Percentiles rank a stretch among this genome's conserved stretches.
phyloP scores from a whole-genome alignment of 2,797 vertebrate genomes.

The Spheniscus humboldti region DNA sequence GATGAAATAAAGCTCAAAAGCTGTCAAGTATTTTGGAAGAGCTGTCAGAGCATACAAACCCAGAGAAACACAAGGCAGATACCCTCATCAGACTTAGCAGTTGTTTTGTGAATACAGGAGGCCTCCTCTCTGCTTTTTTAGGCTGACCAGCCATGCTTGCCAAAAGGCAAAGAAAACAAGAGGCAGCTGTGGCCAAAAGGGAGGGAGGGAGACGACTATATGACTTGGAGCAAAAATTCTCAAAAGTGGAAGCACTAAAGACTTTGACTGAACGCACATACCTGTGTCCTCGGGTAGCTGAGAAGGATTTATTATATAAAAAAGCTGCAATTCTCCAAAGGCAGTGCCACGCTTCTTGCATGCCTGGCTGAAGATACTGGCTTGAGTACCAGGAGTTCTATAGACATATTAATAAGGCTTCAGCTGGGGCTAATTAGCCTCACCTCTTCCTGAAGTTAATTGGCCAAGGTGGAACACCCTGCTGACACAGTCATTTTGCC shows the following conservation, averaged over 20 bases:
- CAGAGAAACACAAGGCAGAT: neutral
- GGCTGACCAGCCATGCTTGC: neutral
- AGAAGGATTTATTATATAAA: neutral
- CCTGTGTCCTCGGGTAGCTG: neutral
- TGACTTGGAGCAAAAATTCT: neutral
- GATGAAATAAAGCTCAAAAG: neutral
- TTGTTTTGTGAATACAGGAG: neutral
- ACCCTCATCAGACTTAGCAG: neutral
- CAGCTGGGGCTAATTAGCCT: neutral
- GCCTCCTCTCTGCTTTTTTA: neutral
- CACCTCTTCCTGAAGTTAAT: neutral
- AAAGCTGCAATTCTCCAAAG: neutral
- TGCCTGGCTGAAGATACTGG: fast-evolving
- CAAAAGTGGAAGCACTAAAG: neutral
- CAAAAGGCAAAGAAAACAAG: neutral
- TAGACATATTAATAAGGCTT: neutral
- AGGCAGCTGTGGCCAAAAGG: neutral
- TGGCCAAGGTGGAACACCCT: neutral
- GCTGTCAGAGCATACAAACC: neutral
- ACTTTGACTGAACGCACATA: neutral
- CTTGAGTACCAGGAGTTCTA: fast-evolving
- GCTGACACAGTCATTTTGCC: neutral
- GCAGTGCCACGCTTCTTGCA: fast-evolving
- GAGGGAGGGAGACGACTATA: neutral
- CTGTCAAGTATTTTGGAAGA: neutral